Evolutionary conservation across 2,888 invertebrate species (phyloP).

Genomic region (Trachelus troglodyta): DNA sequence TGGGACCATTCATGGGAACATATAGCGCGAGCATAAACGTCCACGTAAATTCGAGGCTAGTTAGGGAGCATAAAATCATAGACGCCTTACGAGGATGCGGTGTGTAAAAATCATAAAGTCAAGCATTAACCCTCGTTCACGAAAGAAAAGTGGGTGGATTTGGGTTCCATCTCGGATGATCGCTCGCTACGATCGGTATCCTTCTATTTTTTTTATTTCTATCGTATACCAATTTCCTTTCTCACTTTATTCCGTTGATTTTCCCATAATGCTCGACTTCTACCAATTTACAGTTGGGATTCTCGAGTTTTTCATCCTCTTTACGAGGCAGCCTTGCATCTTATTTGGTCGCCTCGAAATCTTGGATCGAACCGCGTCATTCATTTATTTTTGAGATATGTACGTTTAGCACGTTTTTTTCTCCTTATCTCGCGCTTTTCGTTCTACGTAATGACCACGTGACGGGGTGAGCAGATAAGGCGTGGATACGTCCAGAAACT

Average conservation of each 20-base stretch:
- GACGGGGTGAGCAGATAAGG: not conserved
- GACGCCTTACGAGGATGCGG: slow-evolving; percentile 5
- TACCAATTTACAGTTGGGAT: not conserved
- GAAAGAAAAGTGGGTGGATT: slow-evolving; percentile 27
- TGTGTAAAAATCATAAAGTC: slow-evolving; percentile 43
- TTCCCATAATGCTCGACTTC: not conserved
- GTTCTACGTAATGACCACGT: not conserved
- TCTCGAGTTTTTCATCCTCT: not conserved
- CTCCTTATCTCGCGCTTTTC: not conserved
- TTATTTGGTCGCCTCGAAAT: not conserved
- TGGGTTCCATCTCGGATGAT: not conserved
- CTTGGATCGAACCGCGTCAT: not conserved
- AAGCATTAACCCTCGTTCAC: slow-evolving; percentile 34
- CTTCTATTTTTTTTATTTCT: not conserved
- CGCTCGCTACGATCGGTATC: slow-evolving; percentile 10
- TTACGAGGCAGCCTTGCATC: not conserved
- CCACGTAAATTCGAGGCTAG: slow-evolving; percentile 60
- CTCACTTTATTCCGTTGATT: not conserved
- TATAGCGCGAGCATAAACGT: slow-evolving; percentile 47
- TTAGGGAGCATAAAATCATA: slow-evolving; percentile 50
- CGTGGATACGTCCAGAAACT: slow-evolving; percentile 13
- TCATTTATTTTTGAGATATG: not conserved
- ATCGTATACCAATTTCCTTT: slow-evolving; percentile 24
- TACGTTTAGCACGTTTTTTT: not conserved
- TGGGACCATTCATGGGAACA: not conserved